Base-by-base conservation (phyloP, 2,113 vertebrate genomes). In the Nyctibius bracteatus region DNA sequence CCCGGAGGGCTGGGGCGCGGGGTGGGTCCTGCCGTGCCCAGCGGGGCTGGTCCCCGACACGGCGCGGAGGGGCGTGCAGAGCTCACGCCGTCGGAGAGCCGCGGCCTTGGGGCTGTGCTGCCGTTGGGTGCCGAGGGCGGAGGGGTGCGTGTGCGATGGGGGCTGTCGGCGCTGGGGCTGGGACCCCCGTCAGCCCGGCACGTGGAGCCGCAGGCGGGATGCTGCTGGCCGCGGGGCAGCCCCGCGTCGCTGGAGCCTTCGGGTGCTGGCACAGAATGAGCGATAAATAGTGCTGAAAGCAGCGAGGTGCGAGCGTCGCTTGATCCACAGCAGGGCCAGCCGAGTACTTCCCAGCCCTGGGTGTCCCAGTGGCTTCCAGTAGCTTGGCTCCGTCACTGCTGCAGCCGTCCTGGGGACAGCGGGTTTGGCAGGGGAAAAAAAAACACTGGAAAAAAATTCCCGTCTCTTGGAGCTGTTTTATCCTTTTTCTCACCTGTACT, bases 31-130 rank as follows among this genome's bases (percentile, higher is more conserved):
- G n/a, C n/a, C n/a, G n/a, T n/a, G n/a, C n/a, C n/a, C n/a, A n/a
- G n/a, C 3, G 1, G 43, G 43, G 28, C 5, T 43, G 66, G 31
- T 10, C 62, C 31, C 6, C 9, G 43, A 1, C 28, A 0, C 8
- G 35, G 39, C 2, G 1, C 0, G 0, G 70, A 37, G 65, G 5
- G 1, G 20, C 41, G 27, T 8, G 2, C 14, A 12, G 6, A 14
- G 59, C 47, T 15, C n/a, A n/a, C n/a, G n/a, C n/a, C n/a, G n/a
- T n/a, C n/a, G n/a, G n/a, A n/a, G 72, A 54, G 49, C 55, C 1
- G 1, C 27, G 30, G 1, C 33, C 23, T 12, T 46, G 1, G 27
- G 19, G 3, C 1, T 0, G 5, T 4, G n/a, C 63, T 30, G 51
- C 43, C 20, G 23, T 23, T 6, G 20, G 1, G 63, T 22, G 62